Base-by-base conservation (phyloP, 1,140 invertebrate species). In the Heliothis subflexa region DNA sequence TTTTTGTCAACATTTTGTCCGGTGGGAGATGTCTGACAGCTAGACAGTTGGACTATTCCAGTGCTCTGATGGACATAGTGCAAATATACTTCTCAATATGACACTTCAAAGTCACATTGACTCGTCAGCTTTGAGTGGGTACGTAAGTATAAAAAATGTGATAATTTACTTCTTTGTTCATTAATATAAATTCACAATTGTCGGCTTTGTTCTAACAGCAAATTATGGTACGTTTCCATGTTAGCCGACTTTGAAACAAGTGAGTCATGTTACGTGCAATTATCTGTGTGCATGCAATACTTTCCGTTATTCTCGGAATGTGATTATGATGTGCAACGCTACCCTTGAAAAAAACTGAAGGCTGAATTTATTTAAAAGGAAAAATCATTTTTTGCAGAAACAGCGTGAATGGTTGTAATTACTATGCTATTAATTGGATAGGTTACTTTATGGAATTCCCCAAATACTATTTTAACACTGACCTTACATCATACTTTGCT, bases 231-330 rank as follows among this genome's bases (percentile, higher is more conserved):
- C 9, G 61, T 64, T 64, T 64, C 61, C 61, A 64, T 18, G 61
- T 64, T 40, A 64, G n/a, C 61, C 61, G 40, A 18, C 40, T 64
- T 47, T 18, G 14, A 64, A 64, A 45, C 7, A 18, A 16, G 12
- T 64, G 61, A 64, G 61, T 64, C 61, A 64, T 16, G 61, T 47
- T 13, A 64, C n/a, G n/a, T 47, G 40, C 61, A 64, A 64, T 64
- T 64, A 64, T 47, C 10, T 47, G 2, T 10, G 25, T 45, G 61
- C 61, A 64, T 64, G 61, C 61, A 64, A 64, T 45, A 64, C 2
- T 45, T 64, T 64, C 61, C 61, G 61, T 64, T 47, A 66, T 66
- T 66, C 40, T 66, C 18, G 62, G 62, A 66, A 66, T 66, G 62
- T 12, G 18, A 47, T 16, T 66, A n/a, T 66, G 62, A 66, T 66